Base-by-base conservation (phyloP, 2,888 invertebrate species). In the Automeris io region DNA sequence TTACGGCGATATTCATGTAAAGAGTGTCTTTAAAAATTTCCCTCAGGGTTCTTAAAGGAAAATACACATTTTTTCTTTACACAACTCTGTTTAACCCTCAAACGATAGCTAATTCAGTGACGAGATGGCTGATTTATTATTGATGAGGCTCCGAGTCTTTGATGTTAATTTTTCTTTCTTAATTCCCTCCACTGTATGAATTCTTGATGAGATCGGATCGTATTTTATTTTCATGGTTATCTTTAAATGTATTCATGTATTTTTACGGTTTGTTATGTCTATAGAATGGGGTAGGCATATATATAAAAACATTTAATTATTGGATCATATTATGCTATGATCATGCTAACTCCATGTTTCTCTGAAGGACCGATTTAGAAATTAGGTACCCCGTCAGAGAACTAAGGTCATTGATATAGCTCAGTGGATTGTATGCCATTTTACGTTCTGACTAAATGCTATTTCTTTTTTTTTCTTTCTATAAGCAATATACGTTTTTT, bases 41-140 rank as follows among this genome's bases (percentile, higher is more conserved):
- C 82, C 83, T 69, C 55, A 73, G 82, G 82, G 75, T 73, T 67
- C 46, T 59, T 61, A 49, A 51, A 62, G 54, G 64, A 69, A 71
- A 60, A 64, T 54, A 65, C 56, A 55, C 54, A 54, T 59, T 70
- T 76, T 72, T 62, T 59, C 69, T 74, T 75, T 68, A 50, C 66
- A 61, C 67, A 68, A 63, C 60, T 60, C 65, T 69, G 69, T 76
- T 78, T 72, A 78, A 79, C 80, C 76, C 72, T 63, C 74, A 73
- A 81, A 76, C 68, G 76, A 70, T 70, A 73, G 77, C 77, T 80
- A 81, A 83, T 83, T 81, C 74, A 61, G 56, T 71, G 70, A 74
- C 66, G 68, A 75, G 76, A 79, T 74, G 79, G 71, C 61, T 80
- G 68, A 79, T 83, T 79, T 76, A 82, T 80, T 81, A 83, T 83